These are phyloP conservation scores for Drosophila jambulina DNA, from an alignment of 1,140 invertebrate genomes.

Conservation along the genomic window DNA sequence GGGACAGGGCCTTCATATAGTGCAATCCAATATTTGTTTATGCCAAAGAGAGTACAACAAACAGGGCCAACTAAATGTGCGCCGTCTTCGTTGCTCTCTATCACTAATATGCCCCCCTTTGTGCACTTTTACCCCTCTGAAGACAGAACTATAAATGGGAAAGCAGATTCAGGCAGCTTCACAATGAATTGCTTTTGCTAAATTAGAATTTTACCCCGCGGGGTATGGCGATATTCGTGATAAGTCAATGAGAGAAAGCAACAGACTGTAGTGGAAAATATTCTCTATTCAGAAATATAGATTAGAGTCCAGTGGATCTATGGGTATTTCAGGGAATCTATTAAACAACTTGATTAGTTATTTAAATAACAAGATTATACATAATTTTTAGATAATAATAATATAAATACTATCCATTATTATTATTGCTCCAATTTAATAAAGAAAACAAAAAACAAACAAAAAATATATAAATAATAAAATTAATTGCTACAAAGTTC, in stretches of 20 bases:
- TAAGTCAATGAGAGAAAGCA: background rate
- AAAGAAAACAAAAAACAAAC: background rate
- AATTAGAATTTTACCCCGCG: constrained; percentile 38
- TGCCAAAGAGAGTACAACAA: constrained; percentile 62
- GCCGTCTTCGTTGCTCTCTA: background rate
- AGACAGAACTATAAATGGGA: constrained; percentile 18
- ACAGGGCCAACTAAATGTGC: constrained; percentile 49
- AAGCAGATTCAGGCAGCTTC: constrained; percentile 25
- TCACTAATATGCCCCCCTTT: background rate
- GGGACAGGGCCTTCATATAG: constrained; percentile 10
- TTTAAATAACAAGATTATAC: background rate
- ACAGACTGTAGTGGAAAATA: background rate
- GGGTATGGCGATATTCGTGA: constrained; percentile 6
- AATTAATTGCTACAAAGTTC: background rate
- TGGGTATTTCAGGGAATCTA: background rate
- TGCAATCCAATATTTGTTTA: constrained; percentile 68
- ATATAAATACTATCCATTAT: no score
- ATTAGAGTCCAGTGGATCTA: background rate
- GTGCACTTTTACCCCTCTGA: background rate
- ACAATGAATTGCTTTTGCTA: constrained; percentile 39
- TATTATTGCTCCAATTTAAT: no score
- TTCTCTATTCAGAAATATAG: background rate
- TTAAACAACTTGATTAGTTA: background rate
- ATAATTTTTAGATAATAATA: background rate
- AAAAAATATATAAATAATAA: background rate